These are phyloP conservation scores for Monoplex corrugatus DNA, from an alignment of 2,888 invertebrate species.

Conservation along the genomic window DNA sequence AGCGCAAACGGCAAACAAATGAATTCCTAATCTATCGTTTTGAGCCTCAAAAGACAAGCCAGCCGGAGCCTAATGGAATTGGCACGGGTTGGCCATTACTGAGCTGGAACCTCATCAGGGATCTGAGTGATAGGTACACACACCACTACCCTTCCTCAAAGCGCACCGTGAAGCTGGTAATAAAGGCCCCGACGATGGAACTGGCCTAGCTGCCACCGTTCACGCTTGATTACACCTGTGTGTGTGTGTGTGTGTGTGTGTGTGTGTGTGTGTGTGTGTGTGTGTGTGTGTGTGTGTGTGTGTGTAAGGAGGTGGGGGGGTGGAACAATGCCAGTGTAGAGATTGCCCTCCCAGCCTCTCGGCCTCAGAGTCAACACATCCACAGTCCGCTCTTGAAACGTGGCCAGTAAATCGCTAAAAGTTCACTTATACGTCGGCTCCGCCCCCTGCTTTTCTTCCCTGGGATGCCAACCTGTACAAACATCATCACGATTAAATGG, in stretches of 20 bases:
- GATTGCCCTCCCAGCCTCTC: too few relatives aligned
- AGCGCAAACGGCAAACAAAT: constrained; percentile 40
- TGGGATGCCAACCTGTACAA: too few relatives aligned
- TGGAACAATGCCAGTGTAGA: background rate
- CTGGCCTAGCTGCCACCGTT: background rate
- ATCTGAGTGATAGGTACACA: constrained; percentile 44
- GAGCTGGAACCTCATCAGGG: constrained; percentile 25
- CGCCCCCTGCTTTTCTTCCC: too few relatives aligned
- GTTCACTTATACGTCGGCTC: too few relatives aligned
- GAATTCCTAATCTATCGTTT: constrained; percentile 47
- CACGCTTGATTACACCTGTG: constrained; percentile 24
- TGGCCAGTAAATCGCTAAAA: too few relatives aligned
- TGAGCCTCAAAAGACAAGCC: constrained; percentile 23
- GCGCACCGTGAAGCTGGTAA: background rate
- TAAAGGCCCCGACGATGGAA: background rate
- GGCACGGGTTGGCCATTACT: constrained; percentile 31
- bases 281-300: background rate
- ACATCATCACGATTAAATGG: too few relatives aligned
- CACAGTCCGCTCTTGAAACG: too few relatives aligned
- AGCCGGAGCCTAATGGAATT: constrained; percentile 16
- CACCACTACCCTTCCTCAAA: background rate
- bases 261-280: constrained; percentile 35
- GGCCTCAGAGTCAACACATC: too few relatives aligned
- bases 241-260: background rate
- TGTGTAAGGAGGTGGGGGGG: background rate